These are phyloP conservation scores for Psittacula echo DNA, from an alignment of 2,797 vertebrate species.

Conservation along the genomic window DNA sequence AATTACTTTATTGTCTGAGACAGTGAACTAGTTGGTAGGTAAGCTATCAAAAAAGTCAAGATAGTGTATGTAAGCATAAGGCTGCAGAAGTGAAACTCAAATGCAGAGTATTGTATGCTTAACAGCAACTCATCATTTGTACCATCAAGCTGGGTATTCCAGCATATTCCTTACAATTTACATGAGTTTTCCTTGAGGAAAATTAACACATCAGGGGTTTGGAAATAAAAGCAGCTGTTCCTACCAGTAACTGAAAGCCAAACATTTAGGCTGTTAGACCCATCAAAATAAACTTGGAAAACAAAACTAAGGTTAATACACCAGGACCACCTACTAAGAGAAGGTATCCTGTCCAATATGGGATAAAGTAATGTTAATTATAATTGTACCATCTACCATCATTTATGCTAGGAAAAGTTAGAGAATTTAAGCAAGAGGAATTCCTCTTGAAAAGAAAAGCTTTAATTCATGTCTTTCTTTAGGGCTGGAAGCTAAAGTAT, in stretches of 20 bases:
- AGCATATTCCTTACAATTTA: neutral
- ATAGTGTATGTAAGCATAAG: neutral
- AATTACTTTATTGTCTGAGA: neutral
- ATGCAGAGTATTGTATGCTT: accelerated
- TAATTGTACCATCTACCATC: neutral
- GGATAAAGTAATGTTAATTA: neutral
- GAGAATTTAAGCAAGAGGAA: neutral
- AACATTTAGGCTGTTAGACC: neutral
- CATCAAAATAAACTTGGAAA: neutral
- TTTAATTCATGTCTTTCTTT: neutral
- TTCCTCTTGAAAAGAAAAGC: neutral
- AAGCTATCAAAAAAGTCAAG: neutral
- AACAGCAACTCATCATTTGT: neutral
- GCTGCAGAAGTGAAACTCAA: neutral
- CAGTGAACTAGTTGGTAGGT: neutral
- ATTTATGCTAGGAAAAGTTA: neutral
- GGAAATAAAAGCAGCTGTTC: neutral
- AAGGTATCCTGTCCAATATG: neutral
- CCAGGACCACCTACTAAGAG: neutral
- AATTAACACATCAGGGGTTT: neutral
- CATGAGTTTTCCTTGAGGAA: neutral
- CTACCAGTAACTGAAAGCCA: neutral
- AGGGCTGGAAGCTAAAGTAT: neutral
- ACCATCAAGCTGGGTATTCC: neutral
- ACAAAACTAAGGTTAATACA: neutral